Percentiles rank a stretch among this genome's conserved stretches.
These are phyloP conservation scores for Cryptomyrus ogoouensis DNA, from an alignment of 2,113 vertebrate species.

Conservation along the genomic window DNA sequence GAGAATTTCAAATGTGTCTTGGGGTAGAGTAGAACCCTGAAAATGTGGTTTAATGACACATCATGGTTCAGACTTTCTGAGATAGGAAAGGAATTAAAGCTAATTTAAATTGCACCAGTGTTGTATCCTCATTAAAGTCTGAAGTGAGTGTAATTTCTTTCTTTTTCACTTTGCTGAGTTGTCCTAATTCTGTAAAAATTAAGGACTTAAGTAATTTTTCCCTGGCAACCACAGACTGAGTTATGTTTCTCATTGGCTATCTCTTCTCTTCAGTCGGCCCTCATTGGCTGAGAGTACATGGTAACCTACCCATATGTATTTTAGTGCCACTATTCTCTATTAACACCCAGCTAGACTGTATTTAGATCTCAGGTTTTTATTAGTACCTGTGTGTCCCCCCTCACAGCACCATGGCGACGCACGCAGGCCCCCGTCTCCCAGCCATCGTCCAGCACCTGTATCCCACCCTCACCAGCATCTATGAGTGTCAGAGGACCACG, in stretches of 20 bases:
- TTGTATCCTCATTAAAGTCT: background rate
- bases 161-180: background rate
- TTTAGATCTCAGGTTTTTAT: background rate
- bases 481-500: constrained; percentile 76
- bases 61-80: background rate
- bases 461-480: constrained; percentile 63
- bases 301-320: background rate
- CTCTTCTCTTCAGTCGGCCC: background rate
- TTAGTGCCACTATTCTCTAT: background rate
- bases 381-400: background rate
- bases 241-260: background rate
- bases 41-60: background rate
- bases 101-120: background rate
- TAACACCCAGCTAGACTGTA: background rate
- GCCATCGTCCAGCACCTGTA: constrained; percentile 68
- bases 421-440: constrained; percentile 73
- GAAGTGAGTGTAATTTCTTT: background rate
- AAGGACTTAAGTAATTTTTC: background rate
- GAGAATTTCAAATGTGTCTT: background rate
- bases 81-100: background rate
- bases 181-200: background rate
- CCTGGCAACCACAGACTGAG: background rate
- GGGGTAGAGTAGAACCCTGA: background rate
- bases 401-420: constrained; percentile 70
- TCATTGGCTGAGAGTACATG: background rate